Base-by-base conservation (phyloP, 2,888 invertebrate species). In the Lordiphosa fenestrarum region DNA sequence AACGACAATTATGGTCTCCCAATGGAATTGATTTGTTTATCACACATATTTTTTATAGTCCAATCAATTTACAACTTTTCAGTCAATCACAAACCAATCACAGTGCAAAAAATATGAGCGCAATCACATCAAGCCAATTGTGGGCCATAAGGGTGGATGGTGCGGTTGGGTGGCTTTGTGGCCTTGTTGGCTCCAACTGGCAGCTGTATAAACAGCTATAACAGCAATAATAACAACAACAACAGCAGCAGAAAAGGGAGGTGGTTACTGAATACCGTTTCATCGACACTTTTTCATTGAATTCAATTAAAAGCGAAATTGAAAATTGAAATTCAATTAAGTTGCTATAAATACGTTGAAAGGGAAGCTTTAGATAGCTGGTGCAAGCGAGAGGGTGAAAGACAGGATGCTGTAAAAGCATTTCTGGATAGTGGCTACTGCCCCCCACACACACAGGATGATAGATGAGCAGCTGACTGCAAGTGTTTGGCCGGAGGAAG, bases 271-370 rank as follows among this genome's bases (percentile, higher is more conserved):
- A 74, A 80, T 72, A 66, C 65, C 80, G 66, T 72, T 76, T 85
- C 81, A 80, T 83, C 76, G 84, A 85, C 85, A 85, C 84, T 81
- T 82, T 85, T 81, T 76, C 81, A 85, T 82, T 85, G 81, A 82
- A 82, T 82, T 82, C 81, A 82, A 82, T 82, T 82, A 85, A 82
- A 80, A 84, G 84, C 83, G 73, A 80, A 80, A 80, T 81, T 80
- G 80, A 82, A 80, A 85, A 81, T 85, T 80, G 85, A 81, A 85
- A 85, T 82, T 85, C 84, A 82, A 82, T 82, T 83, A 83, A 85
- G 74, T 71, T 72, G 81, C 83, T 73, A 84, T 85, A 75, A 83
- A 83, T 71, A 78, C 66, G 60, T 23, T 52, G 53, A 64, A 57
- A 39, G 53, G 23, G n/a, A 42, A 40, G 41, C 38, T 55, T 39